Conservation (phyloP, 2,888 invertebrate species). For the Antheraea yamamai region DNA sequence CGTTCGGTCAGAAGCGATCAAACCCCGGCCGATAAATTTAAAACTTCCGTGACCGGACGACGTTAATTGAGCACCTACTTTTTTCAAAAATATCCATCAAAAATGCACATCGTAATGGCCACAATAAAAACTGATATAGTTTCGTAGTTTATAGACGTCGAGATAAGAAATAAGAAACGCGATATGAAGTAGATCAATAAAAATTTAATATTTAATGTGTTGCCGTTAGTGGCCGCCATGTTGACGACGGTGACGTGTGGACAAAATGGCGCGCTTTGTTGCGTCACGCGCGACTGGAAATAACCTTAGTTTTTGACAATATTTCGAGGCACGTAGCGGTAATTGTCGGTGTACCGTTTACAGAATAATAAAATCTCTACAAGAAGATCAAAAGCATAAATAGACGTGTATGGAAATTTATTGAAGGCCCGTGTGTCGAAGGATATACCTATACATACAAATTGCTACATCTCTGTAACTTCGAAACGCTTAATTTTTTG, state of each 20-base stretch:
- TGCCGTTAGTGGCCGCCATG: conserved; percentile 42
- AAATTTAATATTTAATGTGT: conserved; percentile 23
- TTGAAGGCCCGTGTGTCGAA: conserved; percentile 65
- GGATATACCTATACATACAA: conserved; percentile 62
- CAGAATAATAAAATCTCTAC: conserved; percentile 73
- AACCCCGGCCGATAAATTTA: conserved; percentile 65
- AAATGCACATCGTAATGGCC: conserved; percentile 76
- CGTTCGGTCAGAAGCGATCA: conserved; percentile 54
- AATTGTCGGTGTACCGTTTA: conserved; percentile 68
- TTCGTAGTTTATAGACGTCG: conserved; percentile 53
- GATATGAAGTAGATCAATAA: conserved; percentile 55
- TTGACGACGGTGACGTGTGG: conserved; percentile 46
- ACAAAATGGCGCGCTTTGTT: conserved; percentile 58
- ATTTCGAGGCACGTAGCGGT: conserved; percentile 71
- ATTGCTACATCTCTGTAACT: conserved; percentile 32
- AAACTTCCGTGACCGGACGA: conserved; percentile 74
- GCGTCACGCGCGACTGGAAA: conserved; percentile 48
- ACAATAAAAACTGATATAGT: conserved; percentile 66
- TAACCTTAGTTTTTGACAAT: conserved; percentile 66
- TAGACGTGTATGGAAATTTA: conserved; percentile 79
- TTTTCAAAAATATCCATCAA: conserved; percentile 69
- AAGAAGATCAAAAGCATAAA: conserved; percentile 78
- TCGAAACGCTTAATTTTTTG: conserved; percentile 33
- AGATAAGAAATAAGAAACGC: conserved; percentile 48
- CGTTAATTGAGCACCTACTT: conserved; percentile 70